Percentiles rank a stretch among this genome's conserved stretches.
Evolutionary conservation across 2,113 vertebrate genomes (phyloP).

Genomic region (Chrysochloris asiatica): DNA sequence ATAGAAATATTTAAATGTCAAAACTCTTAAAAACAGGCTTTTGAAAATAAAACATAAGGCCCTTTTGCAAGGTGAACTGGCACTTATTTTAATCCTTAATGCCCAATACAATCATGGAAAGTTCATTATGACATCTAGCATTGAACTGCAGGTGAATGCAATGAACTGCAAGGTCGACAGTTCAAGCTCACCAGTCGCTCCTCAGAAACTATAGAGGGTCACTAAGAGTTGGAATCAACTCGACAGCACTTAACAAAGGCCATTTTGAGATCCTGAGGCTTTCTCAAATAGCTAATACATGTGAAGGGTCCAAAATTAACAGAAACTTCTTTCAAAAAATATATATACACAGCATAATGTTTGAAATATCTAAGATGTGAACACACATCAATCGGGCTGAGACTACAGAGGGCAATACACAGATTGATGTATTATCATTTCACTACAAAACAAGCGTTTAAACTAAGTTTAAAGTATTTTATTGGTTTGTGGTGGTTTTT

Average conservation of each 20-base stretch:
- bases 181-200: too few species aligned
- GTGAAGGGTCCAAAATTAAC: neutral
- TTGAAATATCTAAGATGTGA: neutral
- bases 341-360: too few species aligned
- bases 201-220: too few species aligned
- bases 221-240: too few species aligned
- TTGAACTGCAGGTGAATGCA: too few species aligned
- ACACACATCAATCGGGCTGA: neutral
- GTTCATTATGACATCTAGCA: too few species aligned
- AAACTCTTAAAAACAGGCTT: neutral
- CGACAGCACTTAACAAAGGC: too few species aligned
- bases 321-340: neutral
- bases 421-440: neutral
- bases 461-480: neutral
- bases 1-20: neutral
- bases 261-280: neutral
- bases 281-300: neutral
- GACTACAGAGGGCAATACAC: neutral
- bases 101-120: neutral
- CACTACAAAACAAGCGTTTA: neutral
- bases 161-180: too few species aligned
- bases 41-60: neutral
- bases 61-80: neutral
- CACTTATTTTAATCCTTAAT: neutral
- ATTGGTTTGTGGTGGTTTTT: neutral